Evolutionary conservation across 2,888 invertebrate genomes (phyloP).

Genomic region (Aromia moschata): DNA sequence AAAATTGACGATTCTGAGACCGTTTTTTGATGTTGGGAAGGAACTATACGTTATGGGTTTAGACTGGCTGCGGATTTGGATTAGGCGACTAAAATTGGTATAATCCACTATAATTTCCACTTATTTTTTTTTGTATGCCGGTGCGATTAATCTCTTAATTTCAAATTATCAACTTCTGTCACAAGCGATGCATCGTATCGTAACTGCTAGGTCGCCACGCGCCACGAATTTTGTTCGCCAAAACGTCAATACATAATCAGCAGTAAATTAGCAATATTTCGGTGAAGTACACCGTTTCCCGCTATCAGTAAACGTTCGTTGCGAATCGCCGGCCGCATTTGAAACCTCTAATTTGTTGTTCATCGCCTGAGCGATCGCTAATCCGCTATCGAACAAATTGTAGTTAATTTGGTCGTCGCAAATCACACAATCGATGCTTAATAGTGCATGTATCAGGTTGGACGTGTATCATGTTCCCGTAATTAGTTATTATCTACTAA

Average conservation of each 20-base stretch:
- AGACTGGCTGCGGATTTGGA: too few relatives aligned
- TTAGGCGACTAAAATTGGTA: too few relatives aligned
- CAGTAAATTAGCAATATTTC: conserved; percentile 22
- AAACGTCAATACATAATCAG: conserved; percentile 10
- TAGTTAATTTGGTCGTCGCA: conserved; percentile 46
- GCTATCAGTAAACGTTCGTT: conserved; percentile 17
- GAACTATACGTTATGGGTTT: too few relatives aligned
- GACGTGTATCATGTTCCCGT: conserved; percentile 45
- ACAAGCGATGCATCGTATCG: not conserved
- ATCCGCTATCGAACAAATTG: conserved; percentile 44
- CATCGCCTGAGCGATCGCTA: conserved; percentile 37
- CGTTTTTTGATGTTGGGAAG: too few relatives aligned
- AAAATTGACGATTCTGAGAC: too few relatives aligned
- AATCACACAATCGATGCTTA: conserved; percentile 45
- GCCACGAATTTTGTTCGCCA: conserved; percentile 8
- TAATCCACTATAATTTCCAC: too few relatives aligned
- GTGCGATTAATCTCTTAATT: too few relatives aligned
- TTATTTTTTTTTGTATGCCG: too few relatives aligned
- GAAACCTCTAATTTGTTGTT: conserved; percentile 37
- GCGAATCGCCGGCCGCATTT: conserved; percentile 16
- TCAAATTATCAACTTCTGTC: conserved; percentile 7
- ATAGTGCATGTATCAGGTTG: conserved; percentile 42
- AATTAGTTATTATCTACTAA: conserved; percentile 47
- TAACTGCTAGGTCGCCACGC: not conserved
- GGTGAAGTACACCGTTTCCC: not conserved